Evolutionary conservation across 2,113 vertebrate species (phyloP), one percentile per base, ranked within the genome.

Genomic region (Halcyon senegalensis): DNA sequence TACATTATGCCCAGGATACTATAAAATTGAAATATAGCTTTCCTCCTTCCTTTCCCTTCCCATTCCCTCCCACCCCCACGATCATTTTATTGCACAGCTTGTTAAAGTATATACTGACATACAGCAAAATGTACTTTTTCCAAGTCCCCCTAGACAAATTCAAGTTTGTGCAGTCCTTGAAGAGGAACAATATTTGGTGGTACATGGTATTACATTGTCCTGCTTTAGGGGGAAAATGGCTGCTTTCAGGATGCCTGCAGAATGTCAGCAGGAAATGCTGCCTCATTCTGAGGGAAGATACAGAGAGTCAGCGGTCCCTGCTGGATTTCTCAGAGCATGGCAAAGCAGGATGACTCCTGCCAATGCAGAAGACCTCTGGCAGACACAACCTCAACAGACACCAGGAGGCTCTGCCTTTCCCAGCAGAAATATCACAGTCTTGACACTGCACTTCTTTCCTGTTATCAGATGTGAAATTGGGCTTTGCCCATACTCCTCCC

Each of bases 271-370:
- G n/a, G 70, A 87, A 31, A 24, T 37, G 46, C 20, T 85, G 48
- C n/a, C 58, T 28, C 0, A 0, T 63, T 41, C 25, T 0, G 2
- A 58, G 43, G 41, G 3, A 7, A 85, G 70, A 48, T 7, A 16
- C 0, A 1, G 55, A 1, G 55, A 33, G 20, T 64, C 66, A 68
- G 55, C 46, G 78, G 64, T 10, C 50, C 74, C 28, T 69, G 58
- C 48, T 86, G 83, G 27, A 35, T 68, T 92, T 19, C 58, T 68
- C 33, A 39, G 51, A 68, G 30, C n/a, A 63, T 0, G 2, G 56
- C 60, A 68, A 60, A 87, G 19, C 50, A 81, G 27, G 7, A 31
- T 70, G 55, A 28, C 17, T n/a, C 50, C 59, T 70, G 66, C 27
- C 67, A 68, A 39, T 28, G 24, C 55, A 69, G 81, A 39, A 62